Evolutionary conservation across 2,888 invertebrate genomes (phyloP).

Genomic region (Leuctra nigra): DNA sequence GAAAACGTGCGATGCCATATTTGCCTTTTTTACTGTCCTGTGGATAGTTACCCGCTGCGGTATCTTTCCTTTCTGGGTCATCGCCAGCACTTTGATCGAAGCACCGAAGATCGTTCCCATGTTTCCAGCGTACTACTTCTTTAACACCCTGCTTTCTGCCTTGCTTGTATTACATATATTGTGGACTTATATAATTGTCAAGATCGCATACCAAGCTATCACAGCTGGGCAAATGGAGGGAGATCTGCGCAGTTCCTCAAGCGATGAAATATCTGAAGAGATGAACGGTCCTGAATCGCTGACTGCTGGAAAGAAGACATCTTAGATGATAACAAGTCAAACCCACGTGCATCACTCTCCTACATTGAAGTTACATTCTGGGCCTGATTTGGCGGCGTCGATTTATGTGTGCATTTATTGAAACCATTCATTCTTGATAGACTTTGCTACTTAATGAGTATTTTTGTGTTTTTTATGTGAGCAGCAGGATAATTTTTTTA

Average conservation of each 20-base stretch:
- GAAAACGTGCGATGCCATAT: slow-evolving; percentile 53
- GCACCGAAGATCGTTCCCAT: slow-evolving; percentile 79
- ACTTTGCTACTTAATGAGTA: too few relatives aligned
- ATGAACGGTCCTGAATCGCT: too few relatives aligned
- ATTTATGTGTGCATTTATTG: too few relatives aligned
- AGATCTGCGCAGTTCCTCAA: slow-evolving; percentile 69
- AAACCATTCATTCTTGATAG: too few relatives aligned
- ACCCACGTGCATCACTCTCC: too few relatives aligned
- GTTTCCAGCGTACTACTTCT: slow-evolving; percentile 92
- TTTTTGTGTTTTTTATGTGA: too few relatives aligned
- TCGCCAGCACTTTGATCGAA: slow-evolving; percentile 69
- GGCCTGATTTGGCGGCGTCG: too few relatives aligned
- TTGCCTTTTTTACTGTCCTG: slow-evolving; percentile 78
- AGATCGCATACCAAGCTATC: slow-evolving; percentile 70
- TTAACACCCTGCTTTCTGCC: slow-evolving; percentile 75
- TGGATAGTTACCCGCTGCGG: slow-evolving; percentile 90
- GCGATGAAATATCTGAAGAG: slow-evolving; percentile 47
- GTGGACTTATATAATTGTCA: slow-evolving; percentile 92
- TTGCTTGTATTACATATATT: slow-evolving; percentile 76
- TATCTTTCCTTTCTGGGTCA: slow-evolving; percentile 64
- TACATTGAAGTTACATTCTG: too few relatives aligned
- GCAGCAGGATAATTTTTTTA: too few relatives aligned
- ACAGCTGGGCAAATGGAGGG: slow-evolving; percentile 76
- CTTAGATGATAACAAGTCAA: too few relatives aligned
- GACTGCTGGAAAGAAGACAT: too few relatives aligned